Conservation (phyloP, 2,888 invertebrate species). For the Andrena fulva region DNA sequence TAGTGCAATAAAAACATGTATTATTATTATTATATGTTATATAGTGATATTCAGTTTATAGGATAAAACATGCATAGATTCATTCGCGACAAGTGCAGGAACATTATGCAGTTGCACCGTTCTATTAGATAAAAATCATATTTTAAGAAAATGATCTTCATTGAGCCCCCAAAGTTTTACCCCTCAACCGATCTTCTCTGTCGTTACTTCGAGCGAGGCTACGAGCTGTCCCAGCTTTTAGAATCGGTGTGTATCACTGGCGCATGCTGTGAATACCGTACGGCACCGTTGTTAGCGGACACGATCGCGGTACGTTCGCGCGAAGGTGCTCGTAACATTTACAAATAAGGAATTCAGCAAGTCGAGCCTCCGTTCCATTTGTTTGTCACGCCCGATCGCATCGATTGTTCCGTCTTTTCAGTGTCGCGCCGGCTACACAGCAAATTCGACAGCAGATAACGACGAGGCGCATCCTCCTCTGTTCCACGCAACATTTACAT, state of each 20-base stretch:
- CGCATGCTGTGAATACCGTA: slow-evolving; percentile 10
- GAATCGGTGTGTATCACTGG: slow-evolving; percentile 5
- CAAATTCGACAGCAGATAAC: neutral
- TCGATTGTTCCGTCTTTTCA: neutral
- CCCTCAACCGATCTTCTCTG: slow-evolving; percentile 12
- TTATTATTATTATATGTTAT: no score
- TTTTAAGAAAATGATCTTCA: slow-evolving; percentile 2
- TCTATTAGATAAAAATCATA: neutral
- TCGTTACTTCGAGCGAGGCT: slow-evolving; percentile 21
- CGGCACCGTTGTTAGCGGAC: slow-evolving; percentile 2
- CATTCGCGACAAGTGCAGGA: neutral
- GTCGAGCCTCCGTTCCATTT: slow-evolving; percentile 9
- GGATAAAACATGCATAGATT: neutral
- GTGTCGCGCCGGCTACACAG: neutral
- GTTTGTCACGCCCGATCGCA: slow-evolving; percentile 4
- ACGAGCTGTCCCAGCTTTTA: slow-evolving; percentile 8
- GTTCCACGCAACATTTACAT: neutral
- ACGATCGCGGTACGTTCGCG: neutral
- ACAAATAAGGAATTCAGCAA: slow-evolving; percentile 7
- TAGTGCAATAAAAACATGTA: no score
- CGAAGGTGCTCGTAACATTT: slow-evolving; percentile 17
- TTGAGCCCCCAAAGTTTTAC: neutral
- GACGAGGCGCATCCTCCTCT: neutral
- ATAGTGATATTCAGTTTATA: no score
- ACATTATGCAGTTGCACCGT: neutral